Evolutionary conservation across 2,113 vertebrate genomes (phyloP), one percentile per base, ranked within the genome.

Genomic region (Halcyon malimbica): DNA sequence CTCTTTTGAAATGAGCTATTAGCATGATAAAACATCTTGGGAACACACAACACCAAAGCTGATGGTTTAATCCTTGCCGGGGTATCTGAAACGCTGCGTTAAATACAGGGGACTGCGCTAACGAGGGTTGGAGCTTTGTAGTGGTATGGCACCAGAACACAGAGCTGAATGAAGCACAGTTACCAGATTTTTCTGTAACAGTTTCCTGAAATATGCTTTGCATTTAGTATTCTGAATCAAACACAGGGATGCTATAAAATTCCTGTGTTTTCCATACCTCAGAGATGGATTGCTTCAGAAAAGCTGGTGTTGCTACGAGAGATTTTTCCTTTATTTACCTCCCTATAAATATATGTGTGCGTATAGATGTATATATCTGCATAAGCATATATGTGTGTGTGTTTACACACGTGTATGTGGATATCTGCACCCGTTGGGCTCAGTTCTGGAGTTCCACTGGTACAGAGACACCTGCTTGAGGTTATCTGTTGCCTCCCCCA

Each of bases 191-290:
- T 82, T 93, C 90, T 97, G 8, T 92, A 94, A 85, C 83, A 91
- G 76, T 92, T 97, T 97, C 94, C 95, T 97, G 96, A 89, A 97
- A 92, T 96, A 89, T 96, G 92, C 93, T 97, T 97, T 94, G 81
- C 91, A 91, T 97, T 97, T 97, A 81, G 50, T 54, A 46, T 89
- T 83, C 76, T 1, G 88, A 95, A 83, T 95, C 74, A 83, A 93
- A 77, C 84, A 70, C 85, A 92, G 44, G 88, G 79, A 69, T 96
- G n/a, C 93, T 76, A 83, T 96, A 95, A 93, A 96, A 96, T 56
- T 92, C 71, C 63, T 9, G 21, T 90, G 74, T 80, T 94, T 91
- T 94, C 87, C 89, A 48, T 95, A 63, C 89, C 68, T 91, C 39
- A 5, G 10, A 89, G 86, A 85, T 67, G 74, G 48, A 81, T 67